Base-by-base conservation (phyloP, 1,140 invertebrate species). In the Alviniconcha marisindica region DNA sequence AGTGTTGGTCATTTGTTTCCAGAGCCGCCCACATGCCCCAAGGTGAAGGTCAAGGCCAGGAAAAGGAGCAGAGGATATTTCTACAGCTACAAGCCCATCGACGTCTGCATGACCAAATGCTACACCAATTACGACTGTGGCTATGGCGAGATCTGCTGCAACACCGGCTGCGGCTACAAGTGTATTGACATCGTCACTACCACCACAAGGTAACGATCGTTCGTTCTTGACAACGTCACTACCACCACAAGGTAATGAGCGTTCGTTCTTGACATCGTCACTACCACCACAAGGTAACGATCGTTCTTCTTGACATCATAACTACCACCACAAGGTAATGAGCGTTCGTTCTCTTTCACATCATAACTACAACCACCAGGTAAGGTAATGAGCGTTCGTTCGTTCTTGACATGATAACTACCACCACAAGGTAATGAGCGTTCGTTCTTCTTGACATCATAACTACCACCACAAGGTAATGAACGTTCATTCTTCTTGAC, bases 131-230 rank as follows among this genome's bases (percentile, higher is more conserved):
- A 63, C 60, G 60, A 63, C 60, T 63, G 60, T n/a, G 60, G 24
- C 60, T 63, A 63, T 63, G 60, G 28, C 60, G 60, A 63, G 60
- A 63, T 63, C 24, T 63, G 60, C 60, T 63, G 60, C 60, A n/a
- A 63, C 60, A 63, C 60, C 7, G 60, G 60, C 10, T 63, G 60
- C 24, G 60, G 60, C 24, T 63, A 63, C 60, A 63, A 63, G 60
- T 63, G 60, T 24, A 63, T 63, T 31, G 21, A 24, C 10, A n/a
- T 31, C 60, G 21, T 14, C 60, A 24, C 7, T 5, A 24, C 60
- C 21, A 63, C 60, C 60, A 63, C 60, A 7, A 63, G 44, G 44
- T 48, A 48, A 18, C 44, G n/a, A n/a, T n/a, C n/a, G n/a, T n/a
- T n/a, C n/a, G n/a, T n/a, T n/a, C n/a, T 63, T 31, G 21, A 24